These are phyloP conservation scores for Danio tinwini DNA, from an alignment of 2,797 vertebrate species.

Conservation along the genomic window DNA sequence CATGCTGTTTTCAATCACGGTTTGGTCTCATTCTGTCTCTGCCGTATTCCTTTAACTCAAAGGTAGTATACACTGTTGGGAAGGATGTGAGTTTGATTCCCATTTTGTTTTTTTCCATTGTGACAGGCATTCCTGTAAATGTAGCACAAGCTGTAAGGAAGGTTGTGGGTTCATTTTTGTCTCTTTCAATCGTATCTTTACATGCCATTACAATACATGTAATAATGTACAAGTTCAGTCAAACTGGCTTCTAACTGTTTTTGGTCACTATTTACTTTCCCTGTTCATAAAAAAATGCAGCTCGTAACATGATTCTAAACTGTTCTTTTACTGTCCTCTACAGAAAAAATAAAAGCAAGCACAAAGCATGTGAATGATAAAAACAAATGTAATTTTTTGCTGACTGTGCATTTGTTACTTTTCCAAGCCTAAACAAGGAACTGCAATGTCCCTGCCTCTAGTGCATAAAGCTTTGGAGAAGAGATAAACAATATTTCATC, in stretches of 20 bases:
- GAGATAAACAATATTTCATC: constrained; percentile 20
- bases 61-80: too few species aligned
- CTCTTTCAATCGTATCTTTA: not conserved
- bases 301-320: not conserved
- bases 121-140: too few species aligned
- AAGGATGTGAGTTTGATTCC: too few species aligned
- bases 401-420: not conserved
- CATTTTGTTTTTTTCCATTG: too few species aligned
- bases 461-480: constrained; percentile 1
- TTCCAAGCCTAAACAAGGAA: not conserved
- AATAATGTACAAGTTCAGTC: not conserved
- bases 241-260: not conserved
- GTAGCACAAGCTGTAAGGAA: too few species aligned
- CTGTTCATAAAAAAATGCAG: not conserved
- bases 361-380: not conserved
- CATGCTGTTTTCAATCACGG: too few species aligned
- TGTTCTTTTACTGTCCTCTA: not conserved
- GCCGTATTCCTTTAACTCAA: too few species aligned
- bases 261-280: not conserved
- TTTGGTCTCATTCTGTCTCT: too few species aligned
- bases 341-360: not conserved
- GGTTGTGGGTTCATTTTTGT: not conserved
- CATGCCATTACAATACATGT: not conserved
- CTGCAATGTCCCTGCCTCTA: not conserved
- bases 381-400: not conserved